Percentiles rank a stretch among this genome's conserved stretches.
phyloP scores from a whole-genome alignment of 2,113 vertebrate genomes.

The Notothenia coriiceps region DNA sequence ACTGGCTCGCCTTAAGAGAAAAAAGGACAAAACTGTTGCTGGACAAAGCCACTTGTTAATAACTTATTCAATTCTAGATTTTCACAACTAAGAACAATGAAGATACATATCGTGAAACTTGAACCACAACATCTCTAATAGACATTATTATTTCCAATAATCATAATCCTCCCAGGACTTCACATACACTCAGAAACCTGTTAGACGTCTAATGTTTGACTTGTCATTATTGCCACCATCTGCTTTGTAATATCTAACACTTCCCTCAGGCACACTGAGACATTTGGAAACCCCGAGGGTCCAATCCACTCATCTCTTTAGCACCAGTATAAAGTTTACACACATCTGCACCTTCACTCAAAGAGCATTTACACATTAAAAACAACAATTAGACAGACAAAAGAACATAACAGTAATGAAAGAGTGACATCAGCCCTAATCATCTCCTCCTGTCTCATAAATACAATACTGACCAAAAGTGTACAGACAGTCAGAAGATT shows the following conservation, averaged over 20 bases:
- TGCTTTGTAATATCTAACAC: constrained; percentile 43
- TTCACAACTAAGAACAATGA: background rate
- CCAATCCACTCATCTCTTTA: constrained; percentile 29
- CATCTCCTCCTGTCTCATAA: background rate
- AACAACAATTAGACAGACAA: background rate
- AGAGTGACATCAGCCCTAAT: background rate
- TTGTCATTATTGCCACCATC: constrained; percentile 51
- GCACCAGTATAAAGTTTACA: constrained; percentile 46
- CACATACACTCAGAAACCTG: constrained; percentile 40
- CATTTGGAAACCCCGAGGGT: constrained; percentile 59
- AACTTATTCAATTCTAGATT: constrained; percentile 14
- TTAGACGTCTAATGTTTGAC: constrained; percentile 56
- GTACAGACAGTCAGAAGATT: background rate
- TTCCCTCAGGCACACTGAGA: constrained; percentile 33
- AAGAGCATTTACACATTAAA: constrained; percentile 7
- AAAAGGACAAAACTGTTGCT: constrained; percentile 66
- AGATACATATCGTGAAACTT: background rate
- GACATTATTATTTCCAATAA: constrained; percentile 34
- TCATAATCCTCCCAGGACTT: constrained; percentile 4
- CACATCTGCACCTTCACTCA: background rate
- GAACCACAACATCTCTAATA: constrained; percentile 5
- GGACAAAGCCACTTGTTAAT: constrained; percentile 55
- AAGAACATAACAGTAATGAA: background rate
- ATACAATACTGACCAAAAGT: background rate
- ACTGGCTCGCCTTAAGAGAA: constrained; percentile 66